phyloP scores from a whole-genome alignment of 2,113 vertebrate genomes.

The Paradoxurus hermaphroditus region DNA sequence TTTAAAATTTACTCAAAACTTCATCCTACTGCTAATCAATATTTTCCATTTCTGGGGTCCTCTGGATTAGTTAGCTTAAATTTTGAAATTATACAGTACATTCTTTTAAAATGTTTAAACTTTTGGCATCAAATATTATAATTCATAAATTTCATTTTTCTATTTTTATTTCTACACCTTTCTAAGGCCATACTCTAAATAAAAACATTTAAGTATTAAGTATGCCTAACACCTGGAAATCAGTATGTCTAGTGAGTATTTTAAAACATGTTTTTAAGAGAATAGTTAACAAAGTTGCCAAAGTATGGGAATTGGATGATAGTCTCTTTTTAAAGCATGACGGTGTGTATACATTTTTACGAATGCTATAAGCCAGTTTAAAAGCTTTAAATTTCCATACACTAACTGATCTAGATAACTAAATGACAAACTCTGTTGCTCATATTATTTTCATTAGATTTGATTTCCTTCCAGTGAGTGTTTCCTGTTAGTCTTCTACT shows the following conservation, averaged over 20 bases:
- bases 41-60: background rate
- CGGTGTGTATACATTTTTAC: conserved; percentile 32
- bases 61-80: conserved; percentile 12
- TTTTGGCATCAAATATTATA: background rate
- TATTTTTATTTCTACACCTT: background rate
- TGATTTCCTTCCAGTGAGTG: conserved; percentile 50
- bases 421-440: conserved; percentile 65
- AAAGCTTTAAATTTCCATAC: conserved; percentile 52
- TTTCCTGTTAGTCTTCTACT: conserved; percentile 50
- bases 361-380: conserved; percentile 44
- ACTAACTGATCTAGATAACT: conserved; percentile 50
- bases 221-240: background rate
- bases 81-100: conserved; percentile 21
- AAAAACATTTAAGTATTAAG: background rate
- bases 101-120: background rate
- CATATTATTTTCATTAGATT: conserved; percentile 74
- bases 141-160: background rate
- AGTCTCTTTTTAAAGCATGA: background rate
- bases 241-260: background rate
- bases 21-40: background rate
- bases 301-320: background rate
- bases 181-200: conserved; percentile 35
- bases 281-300: background rate
- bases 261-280: background rate
- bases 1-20: conserved; percentile 18